phyloP scores from a whole-genome alignment of 2,797 vertebrate genomes.

The Urocyon cinereoargenteus region DNA sequence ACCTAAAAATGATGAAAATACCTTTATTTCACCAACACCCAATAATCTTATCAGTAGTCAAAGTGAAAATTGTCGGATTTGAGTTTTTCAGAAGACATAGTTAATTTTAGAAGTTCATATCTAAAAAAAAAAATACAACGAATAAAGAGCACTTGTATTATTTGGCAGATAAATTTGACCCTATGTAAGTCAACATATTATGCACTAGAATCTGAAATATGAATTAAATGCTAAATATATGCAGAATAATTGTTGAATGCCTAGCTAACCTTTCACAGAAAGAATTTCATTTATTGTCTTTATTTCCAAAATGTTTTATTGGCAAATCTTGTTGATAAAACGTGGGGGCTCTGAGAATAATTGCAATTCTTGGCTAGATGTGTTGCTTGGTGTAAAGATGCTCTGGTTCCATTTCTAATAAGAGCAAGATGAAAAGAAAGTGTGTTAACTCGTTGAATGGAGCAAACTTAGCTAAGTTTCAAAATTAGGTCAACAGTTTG shows the following conservation, averaged over 20 bases:
- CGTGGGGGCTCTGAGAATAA: neutral
- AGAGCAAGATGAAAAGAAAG: conserved; percentile 36
- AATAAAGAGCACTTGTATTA: neutral
- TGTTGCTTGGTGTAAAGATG: neutral
- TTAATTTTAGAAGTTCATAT: neutral
- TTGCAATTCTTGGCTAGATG: neutral
- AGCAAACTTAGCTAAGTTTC: neutral
- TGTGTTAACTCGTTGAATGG: neutral
- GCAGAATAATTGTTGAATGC: neutral
- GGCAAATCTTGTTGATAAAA: neutral
- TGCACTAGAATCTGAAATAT: neutral
- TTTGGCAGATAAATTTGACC: neutral
- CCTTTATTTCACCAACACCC: neutral
- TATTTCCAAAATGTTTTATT: conserved; percentile 56
- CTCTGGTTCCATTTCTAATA: conserved; percentile 4
- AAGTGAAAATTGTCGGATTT: neutral
- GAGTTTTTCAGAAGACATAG: neutral
- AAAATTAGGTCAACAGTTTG: conserved; percentile 38
- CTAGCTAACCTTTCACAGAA: neutral
- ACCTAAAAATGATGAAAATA: neutral
- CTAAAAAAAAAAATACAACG: conserved; percentile 9
- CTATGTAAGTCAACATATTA: neutral
- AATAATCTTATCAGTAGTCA: neutral
- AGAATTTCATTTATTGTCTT: conserved; percentile 10
- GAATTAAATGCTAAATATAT: neutral